Evolutionary conservation across 1,140 invertebrate species (phyloP).

Genomic region (Sipha flava): DNA sequence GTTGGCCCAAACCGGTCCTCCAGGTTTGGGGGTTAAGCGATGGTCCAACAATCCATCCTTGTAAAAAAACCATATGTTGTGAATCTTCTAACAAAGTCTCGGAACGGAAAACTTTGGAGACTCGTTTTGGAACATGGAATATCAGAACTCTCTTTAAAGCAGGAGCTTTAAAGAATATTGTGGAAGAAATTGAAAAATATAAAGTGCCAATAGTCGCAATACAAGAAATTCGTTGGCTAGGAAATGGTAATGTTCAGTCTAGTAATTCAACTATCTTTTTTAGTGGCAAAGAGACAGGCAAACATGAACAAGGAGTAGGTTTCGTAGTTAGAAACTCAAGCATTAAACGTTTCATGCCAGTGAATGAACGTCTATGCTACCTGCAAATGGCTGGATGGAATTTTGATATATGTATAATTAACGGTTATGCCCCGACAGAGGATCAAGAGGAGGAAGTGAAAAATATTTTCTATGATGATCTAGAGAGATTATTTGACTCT

Average conservation of each 20-base stretch:
- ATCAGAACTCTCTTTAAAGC: conserved; percentile 29
- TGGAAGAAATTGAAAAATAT: conserved; percentile 34
- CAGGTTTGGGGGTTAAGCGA: no score
- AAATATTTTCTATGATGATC: conserved; percentile 33
- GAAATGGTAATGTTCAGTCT: conserved; percentile 1
- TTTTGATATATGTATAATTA: conserved; percentile 31
- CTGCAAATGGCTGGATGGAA: conserved; percentile 18
- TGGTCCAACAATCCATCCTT: no score
- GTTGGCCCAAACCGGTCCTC: neutral
- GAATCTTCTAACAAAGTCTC: no score
- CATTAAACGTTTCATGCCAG: conserved; percentile 27
- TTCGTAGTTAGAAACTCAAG: conserved; percentile 25
- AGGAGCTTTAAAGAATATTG: conserved; percentile 22
- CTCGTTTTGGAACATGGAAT: conserved; percentile 36
- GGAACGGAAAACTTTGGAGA: no score
- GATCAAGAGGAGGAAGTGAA: conserved; percentile 34
- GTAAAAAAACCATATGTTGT: no score
- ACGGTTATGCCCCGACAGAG: conserved; percentile 34
- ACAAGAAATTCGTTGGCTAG: conserved; percentile 35
- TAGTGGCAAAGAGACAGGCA: neutral
- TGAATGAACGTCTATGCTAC: conserved; percentile 32
- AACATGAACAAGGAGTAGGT: conserved; percentile 11
- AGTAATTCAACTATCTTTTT: neutral
- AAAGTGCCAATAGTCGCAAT: conserved; percentile 35
- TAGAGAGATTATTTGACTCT: conserved; percentile 18